A percentile compares a stretch with the other conserved stretches of the same genome.
Conservation (phyloP, 1,140 invertebrate species). For the Halesus radiatus region DNA sequence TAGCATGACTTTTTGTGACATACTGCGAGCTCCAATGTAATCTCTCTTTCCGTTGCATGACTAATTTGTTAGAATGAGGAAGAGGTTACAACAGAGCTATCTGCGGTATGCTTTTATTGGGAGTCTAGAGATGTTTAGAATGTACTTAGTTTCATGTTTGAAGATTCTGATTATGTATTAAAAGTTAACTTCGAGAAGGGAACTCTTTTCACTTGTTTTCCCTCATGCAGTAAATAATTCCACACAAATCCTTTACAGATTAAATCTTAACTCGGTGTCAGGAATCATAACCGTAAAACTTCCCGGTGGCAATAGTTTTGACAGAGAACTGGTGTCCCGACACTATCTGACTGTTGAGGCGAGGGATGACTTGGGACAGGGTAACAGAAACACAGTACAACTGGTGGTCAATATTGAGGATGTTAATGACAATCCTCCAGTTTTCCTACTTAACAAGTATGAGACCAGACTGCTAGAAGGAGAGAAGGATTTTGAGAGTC, state of each 20-base stretch:
- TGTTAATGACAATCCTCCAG: slow-evolving; percentile 89
- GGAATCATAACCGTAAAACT: slow-evolving; percentile 87
- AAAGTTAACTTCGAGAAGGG: too few species aligned
- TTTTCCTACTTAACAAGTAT: slow-evolving; percentile 86
- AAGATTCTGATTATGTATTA: too few species aligned
- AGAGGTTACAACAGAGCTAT: too few species aligned
- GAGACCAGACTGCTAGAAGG: slow-evolving; percentile 89
- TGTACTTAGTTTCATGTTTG: too few species aligned
- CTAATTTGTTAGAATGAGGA: too few species aligned
- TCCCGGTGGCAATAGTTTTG: slow-evolving; percentile 81
- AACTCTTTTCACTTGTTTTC: too few species aligned
- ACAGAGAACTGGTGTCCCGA: slow-evolving; percentile 86
- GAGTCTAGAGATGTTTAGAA: too few species aligned
- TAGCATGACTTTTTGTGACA: too few species aligned
- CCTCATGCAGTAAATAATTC: too few species aligned
- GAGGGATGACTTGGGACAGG: slow-evolving; percentile 87
- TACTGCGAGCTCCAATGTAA: too few species aligned
- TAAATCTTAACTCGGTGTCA: slow-evolving; percentile 84
- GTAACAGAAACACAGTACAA: slow-evolving; percentile 90
- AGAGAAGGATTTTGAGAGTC: slow-evolving; percentile 81
- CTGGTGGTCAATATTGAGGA: slow-evolving; percentile 89
- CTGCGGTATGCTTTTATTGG: too few species aligned
- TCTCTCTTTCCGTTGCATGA: too few species aligned
- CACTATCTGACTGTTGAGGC: slow-evolving; percentile 95
- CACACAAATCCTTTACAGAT: slow-evolving; percentile 69